Evolutionary conservation across 1,140 invertebrate species (phyloP).

Genomic region (Druon quercuslanigerum): DNA sequence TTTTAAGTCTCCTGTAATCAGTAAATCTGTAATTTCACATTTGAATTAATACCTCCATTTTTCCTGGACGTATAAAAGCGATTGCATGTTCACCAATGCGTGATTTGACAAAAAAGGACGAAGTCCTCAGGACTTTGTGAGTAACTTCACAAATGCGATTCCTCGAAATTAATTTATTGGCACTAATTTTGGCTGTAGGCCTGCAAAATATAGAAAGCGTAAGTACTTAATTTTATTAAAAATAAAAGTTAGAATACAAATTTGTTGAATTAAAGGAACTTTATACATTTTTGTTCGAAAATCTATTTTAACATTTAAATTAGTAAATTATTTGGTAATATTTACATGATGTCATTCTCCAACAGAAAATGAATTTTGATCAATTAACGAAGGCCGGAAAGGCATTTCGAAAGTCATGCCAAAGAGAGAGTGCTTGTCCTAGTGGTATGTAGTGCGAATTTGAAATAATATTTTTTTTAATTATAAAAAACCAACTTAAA

Average conservation of each 20-base stretch:
- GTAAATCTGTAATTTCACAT: not conserved
- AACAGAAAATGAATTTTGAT: slow-evolving; percentile 7
- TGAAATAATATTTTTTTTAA: not conserved
- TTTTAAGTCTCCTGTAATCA: not conserved
- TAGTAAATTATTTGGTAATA: not conserved
- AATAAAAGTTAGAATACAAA: no score
- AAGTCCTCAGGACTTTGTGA: not conserved
- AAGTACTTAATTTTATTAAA: slow-evolving; percentile 47
- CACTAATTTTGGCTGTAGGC: slow-evolving; percentile 28
- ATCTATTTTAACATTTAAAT: no score
- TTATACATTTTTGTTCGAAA: not conserved
- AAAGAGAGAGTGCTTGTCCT: slow-evolving; percentile 36
- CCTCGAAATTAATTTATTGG: not conserved
- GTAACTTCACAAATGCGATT: not conserved
- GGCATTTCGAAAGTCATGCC: slow-evolving; percentile 15
- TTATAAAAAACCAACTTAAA: no score
- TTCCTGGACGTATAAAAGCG: slow-evolving; percentile 11
- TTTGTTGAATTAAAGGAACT: no score
- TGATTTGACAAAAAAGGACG: not conserved
- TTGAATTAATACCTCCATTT: slow-evolving; percentile 1
- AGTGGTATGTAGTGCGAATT: slow-evolving; percentile 33
- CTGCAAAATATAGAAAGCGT: slow-evolving; percentile 46
- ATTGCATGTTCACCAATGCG: not conserved
- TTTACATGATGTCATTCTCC: not conserved
- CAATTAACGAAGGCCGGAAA: slow-evolving; percentile 20